phyloP scores from a whole-genome alignment of 2,113 vertebrate species.

The Psophia crepitans region DNA sequence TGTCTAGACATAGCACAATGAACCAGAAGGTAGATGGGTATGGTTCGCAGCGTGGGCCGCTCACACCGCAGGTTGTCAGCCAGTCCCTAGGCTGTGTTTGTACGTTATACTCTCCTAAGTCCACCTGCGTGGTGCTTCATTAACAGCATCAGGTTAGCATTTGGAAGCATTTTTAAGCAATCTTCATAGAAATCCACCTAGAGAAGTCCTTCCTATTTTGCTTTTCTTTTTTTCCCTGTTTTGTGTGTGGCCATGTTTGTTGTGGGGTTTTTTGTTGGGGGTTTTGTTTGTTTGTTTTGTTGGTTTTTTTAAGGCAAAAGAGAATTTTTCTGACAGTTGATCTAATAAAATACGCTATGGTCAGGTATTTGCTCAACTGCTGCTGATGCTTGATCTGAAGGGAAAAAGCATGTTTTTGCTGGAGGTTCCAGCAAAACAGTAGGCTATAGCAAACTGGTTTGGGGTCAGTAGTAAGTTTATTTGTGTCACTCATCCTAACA shows the following conservation, averaged over 20 bases:
- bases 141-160: background rate
- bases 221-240: background rate
- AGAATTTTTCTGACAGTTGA: background rate
- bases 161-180: background rate
- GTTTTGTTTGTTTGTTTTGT: too few species aligned
- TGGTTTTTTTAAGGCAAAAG: background rate
- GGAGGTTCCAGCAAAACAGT: background rate
- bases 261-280: too few species aligned
- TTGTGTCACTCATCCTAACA: background rate
- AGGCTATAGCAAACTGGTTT: background rate
- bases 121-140: background rate
- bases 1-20: background rate
- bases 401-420: background rate
- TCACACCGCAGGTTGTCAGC: background rate
- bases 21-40: background rate
- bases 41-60: background rate
- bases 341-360: background rate
- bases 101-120: background rate
- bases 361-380: background rate
- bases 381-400: background rate
- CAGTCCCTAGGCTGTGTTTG: background rate
- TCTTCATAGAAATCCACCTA: background rate
- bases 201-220: background rate
- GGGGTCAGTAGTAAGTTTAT: background rate
- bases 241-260: accelerated